Percentiles rank a stretch among this genome's conserved stretches.
Conservation (phyloP, 2,888 invertebrate species). For the Spicauda simplicius region DNA sequence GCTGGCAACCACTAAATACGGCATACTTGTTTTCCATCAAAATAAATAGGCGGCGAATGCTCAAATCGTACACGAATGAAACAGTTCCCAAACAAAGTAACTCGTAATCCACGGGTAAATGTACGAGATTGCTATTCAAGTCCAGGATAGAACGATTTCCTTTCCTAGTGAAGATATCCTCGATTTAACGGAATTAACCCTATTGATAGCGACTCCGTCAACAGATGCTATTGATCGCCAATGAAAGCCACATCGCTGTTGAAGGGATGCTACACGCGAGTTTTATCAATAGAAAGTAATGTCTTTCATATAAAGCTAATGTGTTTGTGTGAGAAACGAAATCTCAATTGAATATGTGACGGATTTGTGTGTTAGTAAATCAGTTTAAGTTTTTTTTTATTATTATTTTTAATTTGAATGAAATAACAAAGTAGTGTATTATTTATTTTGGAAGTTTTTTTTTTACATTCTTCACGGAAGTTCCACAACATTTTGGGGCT, state of each 20-base stretch:
- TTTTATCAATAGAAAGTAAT: conserved; percentile 12
- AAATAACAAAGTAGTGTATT: no score
- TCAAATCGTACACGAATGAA: no score
- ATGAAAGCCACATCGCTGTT: conserved; percentile 10
- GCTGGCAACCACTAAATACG: no score
- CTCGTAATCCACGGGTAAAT: no score
- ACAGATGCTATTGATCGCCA: conserved; percentile 14
- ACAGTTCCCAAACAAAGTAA: no score
- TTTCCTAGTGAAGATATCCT: conserved; percentile 19
- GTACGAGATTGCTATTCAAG: conserved; percentile 11
- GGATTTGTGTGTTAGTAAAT: not conserved
- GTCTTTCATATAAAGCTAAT: not conserved
- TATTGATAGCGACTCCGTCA: conserved; percentile 18
- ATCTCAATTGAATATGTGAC: not conserved
- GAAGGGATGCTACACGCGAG: conserved; percentile 1
- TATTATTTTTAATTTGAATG: no score
- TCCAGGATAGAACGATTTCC: conserved; percentile 4
- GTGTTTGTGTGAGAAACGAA: not conserved
- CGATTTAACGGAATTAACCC: conserved; percentile 21
- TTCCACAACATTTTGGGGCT: no score
- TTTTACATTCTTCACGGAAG: no score
- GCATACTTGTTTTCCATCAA: no score
- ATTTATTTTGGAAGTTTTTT: no score
- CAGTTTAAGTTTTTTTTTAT: no score
- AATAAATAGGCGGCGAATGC: no score